Base-by-base conservation (phyloP, 2,113 vertebrate species). In the Columba janthina region DNA sequence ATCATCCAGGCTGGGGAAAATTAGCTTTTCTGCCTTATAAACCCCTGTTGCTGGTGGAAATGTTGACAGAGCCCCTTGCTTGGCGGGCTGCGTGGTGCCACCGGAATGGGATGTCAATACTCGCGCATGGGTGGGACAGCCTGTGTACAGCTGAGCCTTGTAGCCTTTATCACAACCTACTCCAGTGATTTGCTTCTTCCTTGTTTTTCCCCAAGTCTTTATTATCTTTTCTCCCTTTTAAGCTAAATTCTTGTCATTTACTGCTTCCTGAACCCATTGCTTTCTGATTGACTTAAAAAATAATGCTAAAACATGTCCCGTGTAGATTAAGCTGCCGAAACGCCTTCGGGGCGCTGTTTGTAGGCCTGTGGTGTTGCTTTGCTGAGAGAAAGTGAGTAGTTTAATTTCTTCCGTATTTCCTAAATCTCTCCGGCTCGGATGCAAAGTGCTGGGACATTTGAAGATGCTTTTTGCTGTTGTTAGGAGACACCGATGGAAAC, bases 341-440 rank as follows among this genome's bases (percentile, higher is more conserved):
- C 89, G 95, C 96, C 97, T 88, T 78, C 86, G 44, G 24, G 96
- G 96, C 73, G 4, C 97, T 96, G 95, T 97, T 98, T 97, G 77
- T 96, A 93, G 97, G 96, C 97, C 95, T 89, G 0, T 28, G 57
- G 71, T 95, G 94, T 86, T 93, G 86, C 97, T 96, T 93, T 96
- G 95, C 94, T 58, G 89, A 96, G 97, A 64, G 97, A 98, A 97
- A 98, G 97, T 90, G 94, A 97, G 91, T 50, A 71, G 94, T 95
- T 96, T 98, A 98, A 97, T 97, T 85, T 90, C 96, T 98, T 97
- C 98, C 97, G 97, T 89, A 97, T 98, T 97, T 93, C 94, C 72
- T 97, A 90, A 90, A 96, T 95, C 96, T 93, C 93, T 75, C 85
- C 19, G 48, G 87, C 94, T 88, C 10, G 88, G 82, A 76, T 61